Evolutionary conservation across 92 coral and sea anemone genomes (phyloP), one percentile per base, ranked within the genome.

Genomic region (Nematostella vectensis): DNA sequence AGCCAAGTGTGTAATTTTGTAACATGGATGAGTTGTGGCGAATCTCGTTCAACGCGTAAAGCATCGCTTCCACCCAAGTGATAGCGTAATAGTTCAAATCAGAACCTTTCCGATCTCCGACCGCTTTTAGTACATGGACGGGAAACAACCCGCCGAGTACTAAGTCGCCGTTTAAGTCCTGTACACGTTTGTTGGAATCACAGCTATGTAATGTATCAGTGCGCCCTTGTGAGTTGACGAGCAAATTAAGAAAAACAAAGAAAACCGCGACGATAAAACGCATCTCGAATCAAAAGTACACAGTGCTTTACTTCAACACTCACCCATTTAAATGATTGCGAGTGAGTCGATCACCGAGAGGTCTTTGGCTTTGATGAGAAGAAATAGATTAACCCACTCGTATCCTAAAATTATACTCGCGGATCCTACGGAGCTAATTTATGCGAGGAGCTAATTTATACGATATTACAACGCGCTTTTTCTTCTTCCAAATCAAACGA

Each of bases 31-130:
- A 31, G 29, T 53, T 45, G 56, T 52, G 58, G 65, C 83, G 86
- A 48, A 91, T 75, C 48, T 87, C 98, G 20, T 73, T 61, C 0
- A 91, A 68, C 0, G 96, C 88, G 65, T 57, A 91, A 45, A 91
- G 63, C 98, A 91, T 91, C 27, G 98, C 98, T 36, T 91, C 93
- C 12, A 77, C 85, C 98, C 98, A 91, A 20, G 83, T 78, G 9
- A 91, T 26, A 9, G 84, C 98, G 64, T 80, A 74, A 28, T 77
- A 48, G 43, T 91, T 91, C 11, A 91, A 67, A 11, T 62, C 83
- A 37, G 57, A 16, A n/a, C 45, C 60, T 3, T 61, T 63, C 22
- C 59, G 39, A 1, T 71, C 65, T 22, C 66, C 83, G 10, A 48
- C 25, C 11, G 40, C 57, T 47, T 58, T 39, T 0, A 58, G 25